A percentile compares a stretch with the other conserved stretches of the same genome.
These are phyloP conservation scores for Epirrhoe tristata DNA, from an alignment of 2,888 invertebrate genomes.

Conservation along the genomic window DNA sequence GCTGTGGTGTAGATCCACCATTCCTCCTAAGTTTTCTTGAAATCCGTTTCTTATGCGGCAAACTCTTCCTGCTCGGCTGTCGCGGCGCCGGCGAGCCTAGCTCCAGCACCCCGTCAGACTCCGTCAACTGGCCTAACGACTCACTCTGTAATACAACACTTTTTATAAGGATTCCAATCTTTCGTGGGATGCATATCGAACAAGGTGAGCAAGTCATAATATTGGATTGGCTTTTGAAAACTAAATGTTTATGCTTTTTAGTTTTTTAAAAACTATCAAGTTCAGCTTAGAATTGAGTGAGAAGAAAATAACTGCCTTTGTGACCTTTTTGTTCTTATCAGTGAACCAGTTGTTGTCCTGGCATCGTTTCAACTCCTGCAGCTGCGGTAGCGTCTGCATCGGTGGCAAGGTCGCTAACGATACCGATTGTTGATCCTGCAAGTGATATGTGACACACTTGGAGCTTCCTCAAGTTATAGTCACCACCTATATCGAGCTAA, in stretches of 20 bases:
- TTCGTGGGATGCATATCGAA: no score
- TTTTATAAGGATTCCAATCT: no score
- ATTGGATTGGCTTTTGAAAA: no score
- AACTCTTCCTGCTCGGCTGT: conserved; percentile 86
- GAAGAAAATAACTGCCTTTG: not conserved
- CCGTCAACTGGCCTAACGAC: conserved; percentile 53
- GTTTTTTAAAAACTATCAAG: no score
- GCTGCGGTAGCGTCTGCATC: conserved; percentile 65
- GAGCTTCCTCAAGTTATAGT: no score
- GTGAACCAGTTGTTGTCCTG: conserved; percentile 67
- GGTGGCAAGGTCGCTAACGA: conserved; percentile 63
- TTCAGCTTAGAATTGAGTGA: no score
- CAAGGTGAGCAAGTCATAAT: no score
- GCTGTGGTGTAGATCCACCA: conserved; percentile 71
- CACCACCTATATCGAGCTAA: no score
- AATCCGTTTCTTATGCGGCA: conserved; percentile 95
- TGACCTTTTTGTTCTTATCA: conserved; percentile 61
- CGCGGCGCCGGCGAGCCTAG: conserved; percentile 65
- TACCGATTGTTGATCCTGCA: conserved; percentile 65
- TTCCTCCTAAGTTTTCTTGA: conserved; percentile 88
- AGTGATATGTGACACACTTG: no score
- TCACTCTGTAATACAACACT: conserved; percentile 30
- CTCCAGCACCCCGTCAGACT: conserved; percentile 63
- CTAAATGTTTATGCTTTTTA: no score
- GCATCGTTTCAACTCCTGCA: conserved; percentile 73